Percentiles rank a stretch among this genome's conserved stretches.
Evolutionary conservation across 1,140 invertebrate species (phyloP).

Genomic region (Dreissena rostriformis): DNA sequence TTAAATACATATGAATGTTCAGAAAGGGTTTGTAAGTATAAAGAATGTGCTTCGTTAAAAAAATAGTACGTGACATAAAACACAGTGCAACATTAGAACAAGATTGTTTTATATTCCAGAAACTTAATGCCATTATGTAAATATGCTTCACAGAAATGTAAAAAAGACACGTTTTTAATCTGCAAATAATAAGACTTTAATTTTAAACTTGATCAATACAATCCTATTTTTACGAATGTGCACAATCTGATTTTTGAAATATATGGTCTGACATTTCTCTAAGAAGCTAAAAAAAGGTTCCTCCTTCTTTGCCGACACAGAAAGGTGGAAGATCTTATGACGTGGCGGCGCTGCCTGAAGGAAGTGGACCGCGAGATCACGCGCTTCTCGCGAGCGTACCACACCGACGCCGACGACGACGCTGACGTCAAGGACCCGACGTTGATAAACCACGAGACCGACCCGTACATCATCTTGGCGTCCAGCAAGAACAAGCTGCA

Average conservation of each 20-base stretch:
- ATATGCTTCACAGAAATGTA: too few relatives aligned
- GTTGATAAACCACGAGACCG: neutral
- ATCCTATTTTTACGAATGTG: too few relatives aligned
- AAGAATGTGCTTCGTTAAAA: too few relatives aligned
- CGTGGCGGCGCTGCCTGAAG: constrained; percentile 38
- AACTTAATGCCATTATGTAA: too few relatives aligned
- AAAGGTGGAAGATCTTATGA: constrained; percentile 39
- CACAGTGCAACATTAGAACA: too few relatives aligned
- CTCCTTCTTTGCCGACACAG: constrained; percentile 3
- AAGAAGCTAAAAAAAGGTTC: neutral
- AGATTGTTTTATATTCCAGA: too few relatives aligned
- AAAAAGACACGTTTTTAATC: too few relatives aligned
- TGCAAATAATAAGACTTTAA: too few relatives aligned
- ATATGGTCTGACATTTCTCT: neutral
- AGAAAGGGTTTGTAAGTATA: too few relatives aligned
- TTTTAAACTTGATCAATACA: too few relatives aligned
- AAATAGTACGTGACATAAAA: too few relatives aligned
- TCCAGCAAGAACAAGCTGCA: constrained; percentile 44
- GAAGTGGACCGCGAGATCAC: constrained; percentile 47
- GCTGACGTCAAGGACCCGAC: neutral
- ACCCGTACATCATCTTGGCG: constrained; percentile 10
- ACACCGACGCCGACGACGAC: neutral
- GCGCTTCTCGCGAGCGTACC: constrained; percentile 30
- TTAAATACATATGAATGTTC: too few relatives aligned
- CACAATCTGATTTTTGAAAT: neutral